Conservation (phyloP, 2,888 invertebrate genomes). For the Protula sp. region DNA sequence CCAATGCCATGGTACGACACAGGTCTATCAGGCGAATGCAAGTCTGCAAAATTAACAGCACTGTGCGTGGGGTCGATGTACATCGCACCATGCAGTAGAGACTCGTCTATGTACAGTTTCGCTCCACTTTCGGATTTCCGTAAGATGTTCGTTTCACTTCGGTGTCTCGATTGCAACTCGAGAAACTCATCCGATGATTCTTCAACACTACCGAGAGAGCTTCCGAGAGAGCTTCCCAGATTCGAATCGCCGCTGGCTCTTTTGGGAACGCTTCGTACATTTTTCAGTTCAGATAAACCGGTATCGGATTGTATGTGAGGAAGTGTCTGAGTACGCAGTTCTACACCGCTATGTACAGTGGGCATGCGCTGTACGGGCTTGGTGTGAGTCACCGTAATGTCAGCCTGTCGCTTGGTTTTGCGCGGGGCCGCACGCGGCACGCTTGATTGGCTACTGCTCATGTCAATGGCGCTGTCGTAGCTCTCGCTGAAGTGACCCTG, state of each 20-base stretch:
- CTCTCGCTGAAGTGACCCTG: slow-evolving; percentile 5
- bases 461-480: not conserved
- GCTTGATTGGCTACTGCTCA: not conserved
- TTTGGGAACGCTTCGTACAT: not conserved
- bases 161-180: slow-evolving; percentile 2
- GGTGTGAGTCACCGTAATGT: not conserved
- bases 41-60: not conserved
- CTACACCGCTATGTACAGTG: not conserved
- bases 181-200: slow-evolving; percentile 12
- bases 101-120: slow-evolving; percentile 36
- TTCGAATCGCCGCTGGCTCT: not conserved
- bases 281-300: not conserved
- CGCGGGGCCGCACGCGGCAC: not conserved
- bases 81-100: slow-evolving; percentile 17
- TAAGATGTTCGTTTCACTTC: slow-evolving; percentile 22
- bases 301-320: not conserved
- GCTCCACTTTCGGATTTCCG: slow-evolving; percentile 43
- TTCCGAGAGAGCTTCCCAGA: not conserved
- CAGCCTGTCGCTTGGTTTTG: not conserved
- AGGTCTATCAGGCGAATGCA: not conserved
- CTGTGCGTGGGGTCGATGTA: not conserved
- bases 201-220: not conserved
- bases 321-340: not conserved
- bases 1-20: not conserved
- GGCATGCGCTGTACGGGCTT: not conserved